Base-by-base conservation (phyloP, 2,888 invertebrate species). In the Meiosimyza decipiens region DNA sequence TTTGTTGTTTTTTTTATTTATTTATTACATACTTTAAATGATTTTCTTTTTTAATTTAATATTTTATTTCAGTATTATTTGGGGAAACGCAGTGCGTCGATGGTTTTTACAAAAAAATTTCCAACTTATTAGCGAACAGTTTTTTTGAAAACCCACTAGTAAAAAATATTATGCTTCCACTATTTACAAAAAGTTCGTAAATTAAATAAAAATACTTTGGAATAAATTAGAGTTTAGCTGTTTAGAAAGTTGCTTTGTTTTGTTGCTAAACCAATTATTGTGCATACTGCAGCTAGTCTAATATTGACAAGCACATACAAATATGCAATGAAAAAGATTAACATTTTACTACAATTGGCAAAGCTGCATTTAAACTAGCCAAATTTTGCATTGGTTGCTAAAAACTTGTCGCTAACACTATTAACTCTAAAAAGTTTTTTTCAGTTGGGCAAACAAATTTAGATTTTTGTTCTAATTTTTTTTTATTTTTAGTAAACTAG, bases 11-110 rank as follows among this genome's bases (percentile, higher is more conserved):
- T 76, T 60, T 71, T 67, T 75, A 73, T 71, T 71, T 28, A 67
- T 75, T 73, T 55, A 33, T 65, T 66, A 57, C 18, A 68, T 73
- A 67, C 71, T 51, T 49, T 73, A 62, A 16, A 70, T 74, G 71
- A 73, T 78, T 74, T 75, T 76, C 57, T 47, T 63, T 52, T 54
- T 54, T 54, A 52, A 71, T 71, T 75, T 63, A 73, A 70, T 78
- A 80, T 83, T 82, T 74, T 74, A 40, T 82, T 82, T 77, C 84
- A 84, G 84, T 85, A 81, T 81, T 80, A 77, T 80, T 79, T 83
- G 81, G 83, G 83, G 76, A 83, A 82, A 79, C 81, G 82, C 81
- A 83, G 82, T 81, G 79, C 83, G 79, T 83, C 80, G 78, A 81
- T 79, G 79, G 80, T 82, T 80, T 83, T 83, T 81, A 79, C 80